Evolutionary conservation across 2,888 invertebrate species (phyloP).

Genomic region (Macrophya alboannulata): DNA sequence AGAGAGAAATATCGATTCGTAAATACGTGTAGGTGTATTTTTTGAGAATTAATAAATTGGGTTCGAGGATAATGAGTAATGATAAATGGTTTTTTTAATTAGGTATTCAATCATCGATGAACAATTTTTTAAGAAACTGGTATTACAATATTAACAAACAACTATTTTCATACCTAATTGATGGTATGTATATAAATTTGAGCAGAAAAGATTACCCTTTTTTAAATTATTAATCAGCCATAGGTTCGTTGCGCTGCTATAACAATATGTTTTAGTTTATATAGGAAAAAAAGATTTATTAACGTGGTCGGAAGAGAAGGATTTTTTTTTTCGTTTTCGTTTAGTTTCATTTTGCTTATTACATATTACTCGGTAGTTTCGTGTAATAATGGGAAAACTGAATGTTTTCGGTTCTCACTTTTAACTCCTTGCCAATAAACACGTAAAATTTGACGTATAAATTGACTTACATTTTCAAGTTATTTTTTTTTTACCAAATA

Average conservation of each 20-base stretch:
- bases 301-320: conserved; percentile 32
- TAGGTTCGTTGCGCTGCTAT: conserved; percentile 7
- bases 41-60: conserved; percentile 46
- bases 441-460: neutral
- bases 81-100: conserved; percentile 58
- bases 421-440: neutral
- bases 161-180: conserved; percentile 62
- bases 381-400: neutral
- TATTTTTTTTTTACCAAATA: neutral
- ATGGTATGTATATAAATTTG: conserved; percentile 61
- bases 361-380: neutral
- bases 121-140: conserved; percentile 73
- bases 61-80: neutral
- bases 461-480: neutral
- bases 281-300: conserved; percentile 16
- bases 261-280: neutral
- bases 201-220: conserved; percentile 65
- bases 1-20: neutral
- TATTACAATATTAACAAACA: conserved; percentile 61
- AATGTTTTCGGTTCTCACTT: neutral
- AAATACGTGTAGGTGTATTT: conserved; percentile 25
- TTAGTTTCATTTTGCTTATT: neutral
- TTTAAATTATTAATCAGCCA: conserved; percentile 55
- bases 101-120: conserved; percentile 70
- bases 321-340: neutral